phyloP scores from a whole-genome alignment of 2,113 vertebrate genomes.

The Piaya cayana region DNA sequence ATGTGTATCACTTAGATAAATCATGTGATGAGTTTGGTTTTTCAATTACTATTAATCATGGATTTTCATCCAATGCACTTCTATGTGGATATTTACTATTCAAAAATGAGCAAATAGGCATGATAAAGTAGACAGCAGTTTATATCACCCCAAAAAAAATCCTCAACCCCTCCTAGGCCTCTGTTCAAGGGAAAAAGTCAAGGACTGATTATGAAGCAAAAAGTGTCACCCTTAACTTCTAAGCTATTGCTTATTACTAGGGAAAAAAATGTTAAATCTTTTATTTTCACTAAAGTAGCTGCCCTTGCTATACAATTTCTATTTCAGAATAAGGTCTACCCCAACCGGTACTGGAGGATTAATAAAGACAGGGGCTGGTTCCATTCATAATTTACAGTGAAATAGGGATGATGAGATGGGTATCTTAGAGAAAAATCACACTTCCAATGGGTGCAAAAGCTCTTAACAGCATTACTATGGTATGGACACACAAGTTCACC shows the following conservation, averaged over 20 bases:
- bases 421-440: not conserved
- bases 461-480: not conserved
- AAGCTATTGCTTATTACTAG: not conserved
- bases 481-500: accelerated
- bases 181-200: not conserved
- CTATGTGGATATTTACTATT: not conserved
- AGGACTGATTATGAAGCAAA: not conserved
- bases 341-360: not conserved
- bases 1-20: not conserved
- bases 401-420: not conserved
- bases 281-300: not conserved
- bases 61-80: not conserved
- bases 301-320: not conserved
- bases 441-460: not conserved
- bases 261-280: too few species aligned
- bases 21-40: not conserved
- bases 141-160: not conserved
- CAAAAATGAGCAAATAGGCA: not conserved
- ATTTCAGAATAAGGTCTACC: not conserved
- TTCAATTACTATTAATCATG: not conserved
- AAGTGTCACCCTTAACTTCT: not conserved
- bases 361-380: not conserved
- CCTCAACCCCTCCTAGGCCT: not conserved
- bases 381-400: not conserved
- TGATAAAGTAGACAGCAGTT: not conserved